Evolutionary conservation across 2,888 invertebrate genomes (phyloP), one percentile per base, ranked within the genome.

Genomic region (Pasiphila rectangulata): DNA sequence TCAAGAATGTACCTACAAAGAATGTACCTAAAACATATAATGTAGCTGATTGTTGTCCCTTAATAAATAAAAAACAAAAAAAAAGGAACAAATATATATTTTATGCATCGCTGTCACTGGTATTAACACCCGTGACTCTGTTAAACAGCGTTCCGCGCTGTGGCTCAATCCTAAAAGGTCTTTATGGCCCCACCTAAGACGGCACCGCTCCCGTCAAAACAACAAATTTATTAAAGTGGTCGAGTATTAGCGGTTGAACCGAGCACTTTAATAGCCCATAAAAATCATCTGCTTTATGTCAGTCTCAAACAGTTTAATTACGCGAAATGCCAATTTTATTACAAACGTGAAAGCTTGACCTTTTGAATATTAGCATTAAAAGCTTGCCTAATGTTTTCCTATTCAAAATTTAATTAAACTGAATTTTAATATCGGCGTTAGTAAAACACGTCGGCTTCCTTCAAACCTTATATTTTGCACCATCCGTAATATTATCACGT

Each of bases 111-210:
- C n/a, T n/a, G n/a, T n/a, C n/a, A n/a, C n/a, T n/a, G n/a, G n/a
- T n/a, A n/a, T n/a, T n/a, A n/a, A n/a, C n/a, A n/a, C n/a, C n/a
- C n/a, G n/a, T n/a, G n/a, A n/a, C 32, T 37, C 32, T 41, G 27
- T 23, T 46, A 27, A 43, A 38, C 44, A n/a, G 16, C 34, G 42
- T 47, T 32, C 41, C 48, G 59, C 70, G 51, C 59, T 65, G 66
- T 64, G 69, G 67, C 71, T 74, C 72, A 72, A 72, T 76, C 69
- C 67, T 71, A 72, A 76, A n/a, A 76, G 72, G 75, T 72, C 72
- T 77, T 79, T 77, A 76, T 76, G 65, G 65, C 64, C 64, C 61
- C 57, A 56, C 66, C 69, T 72, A 68, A 72, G 68, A 70, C 68
- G 67, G 61, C 67, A 68, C 66, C 67, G 65, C 72, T 76, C 67